Conservation (phyloP, 2,797 vertebrate genomes). For the Chelon auratus region DNA sequence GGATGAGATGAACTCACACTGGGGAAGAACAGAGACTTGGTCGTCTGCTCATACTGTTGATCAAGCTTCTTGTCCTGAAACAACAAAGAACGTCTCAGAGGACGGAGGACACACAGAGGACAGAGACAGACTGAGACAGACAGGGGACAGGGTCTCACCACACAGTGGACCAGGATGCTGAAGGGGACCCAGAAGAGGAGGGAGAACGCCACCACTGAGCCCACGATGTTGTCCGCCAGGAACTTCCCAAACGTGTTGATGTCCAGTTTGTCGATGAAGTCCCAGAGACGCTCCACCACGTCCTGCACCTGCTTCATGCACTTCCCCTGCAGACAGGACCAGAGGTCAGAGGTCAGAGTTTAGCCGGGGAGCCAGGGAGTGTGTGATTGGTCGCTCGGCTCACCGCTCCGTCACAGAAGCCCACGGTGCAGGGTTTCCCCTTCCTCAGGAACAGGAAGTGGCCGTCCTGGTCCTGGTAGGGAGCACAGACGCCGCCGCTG, state of each 20-base stretch:
- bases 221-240: slow-evolving; percentile 95
- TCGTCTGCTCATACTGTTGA: slow-evolving; percentile 90
- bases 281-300: slow-evolving; percentile 95
- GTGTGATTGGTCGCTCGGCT: slow-evolving; percentile 51
- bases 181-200: slow-evolving; percentile 95
- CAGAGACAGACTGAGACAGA: too few species aligned
- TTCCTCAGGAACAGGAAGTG: slow-evolving; percentile 91
- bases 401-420: slow-evolving; percentile 93
- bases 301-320: slow-evolving; percentile 98
- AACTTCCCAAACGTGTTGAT: slow-evolving; percentile 97
- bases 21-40: slow-evolving; percentile 91
- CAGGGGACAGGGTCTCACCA: slow-evolving; percentile 83
- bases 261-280: slow-evolving; percentile 96
- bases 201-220: slow-evolving; percentile 95
- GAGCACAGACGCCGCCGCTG: slow-evolving; percentile 81
- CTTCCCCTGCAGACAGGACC: slow-evolving; percentile 85
- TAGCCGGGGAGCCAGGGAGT: too few species aligned
- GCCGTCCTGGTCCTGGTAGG: slow-evolving; percentile 74
- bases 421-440: slow-evolving; percentile 96
- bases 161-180: slow-evolving; percentile 95
- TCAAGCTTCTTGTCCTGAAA: slow-evolving; percentile 95
- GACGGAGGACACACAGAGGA: background rate
- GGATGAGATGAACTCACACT: slow-evolving; percentile 86
- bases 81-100: background rate
- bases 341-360: too few species aligned